A percentile compares a stretch with the other conserved stretches of the same genome.
These are phyloP conservation scores for Sarcoramphus papa DNA, from an alignment of 2,797 vertebrate genomes.

Conservation along the genomic window DNA sequence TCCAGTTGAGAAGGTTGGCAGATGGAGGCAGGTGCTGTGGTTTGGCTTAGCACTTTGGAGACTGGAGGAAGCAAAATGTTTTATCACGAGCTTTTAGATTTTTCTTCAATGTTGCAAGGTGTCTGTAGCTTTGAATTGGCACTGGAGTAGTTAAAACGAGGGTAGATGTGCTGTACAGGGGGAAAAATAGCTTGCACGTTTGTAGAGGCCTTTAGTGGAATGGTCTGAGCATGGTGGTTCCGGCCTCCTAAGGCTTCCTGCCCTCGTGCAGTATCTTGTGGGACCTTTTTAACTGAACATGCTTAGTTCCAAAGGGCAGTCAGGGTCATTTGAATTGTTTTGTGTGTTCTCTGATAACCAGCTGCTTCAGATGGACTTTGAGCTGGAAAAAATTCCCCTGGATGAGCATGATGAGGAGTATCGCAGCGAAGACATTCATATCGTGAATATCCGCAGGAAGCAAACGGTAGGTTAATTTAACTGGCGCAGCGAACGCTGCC, in stretches of 20 bases:
- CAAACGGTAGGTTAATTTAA: background rate
- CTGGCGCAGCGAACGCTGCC: accelerated
- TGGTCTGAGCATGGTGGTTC: background rate
- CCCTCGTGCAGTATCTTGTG: background rate
- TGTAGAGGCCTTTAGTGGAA: background rate
- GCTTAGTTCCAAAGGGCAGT: background rate
- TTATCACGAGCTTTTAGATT: background rate
- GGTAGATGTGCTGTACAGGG: background rate
- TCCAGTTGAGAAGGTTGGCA: background rate
- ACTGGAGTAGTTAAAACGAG: background rate
- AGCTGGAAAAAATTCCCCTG: constrained; percentile 83
- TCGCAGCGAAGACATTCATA: constrained; percentile 91
- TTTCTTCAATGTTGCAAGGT: background rate
- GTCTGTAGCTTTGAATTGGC: background rate
- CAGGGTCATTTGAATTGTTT: background rate
- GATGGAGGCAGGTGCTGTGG: background rate
- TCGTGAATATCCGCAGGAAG: constrained; percentile 79
- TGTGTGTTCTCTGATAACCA: constrained; percentile 56
- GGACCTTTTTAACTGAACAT: background rate
- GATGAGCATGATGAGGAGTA: constrained; percentile 91
- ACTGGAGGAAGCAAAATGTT: background rate
- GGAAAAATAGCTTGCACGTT: accelerated
- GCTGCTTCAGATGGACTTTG: constrained; percentile 87
- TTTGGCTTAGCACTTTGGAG: background rate
- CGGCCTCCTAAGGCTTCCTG: background rate